Conservation (phyloP, 2,113 vertebrate species). For the Microcebus ravelobensis region DNA sequence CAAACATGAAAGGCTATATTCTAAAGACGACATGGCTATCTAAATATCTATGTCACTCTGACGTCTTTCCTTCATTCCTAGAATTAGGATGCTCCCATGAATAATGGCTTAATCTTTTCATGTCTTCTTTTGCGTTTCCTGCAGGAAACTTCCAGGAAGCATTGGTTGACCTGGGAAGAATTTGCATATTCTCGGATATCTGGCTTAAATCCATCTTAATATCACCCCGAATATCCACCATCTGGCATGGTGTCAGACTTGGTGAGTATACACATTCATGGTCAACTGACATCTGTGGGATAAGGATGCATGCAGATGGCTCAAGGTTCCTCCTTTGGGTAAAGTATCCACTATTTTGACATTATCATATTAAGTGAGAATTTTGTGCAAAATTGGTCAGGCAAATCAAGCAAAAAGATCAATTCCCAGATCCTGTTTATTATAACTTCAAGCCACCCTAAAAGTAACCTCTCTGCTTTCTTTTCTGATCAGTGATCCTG, state of each 20-base stretch:
- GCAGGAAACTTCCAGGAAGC: not conserved
- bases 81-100: not conserved
- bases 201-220: not conserved
- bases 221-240: not conserved
- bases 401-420: not conserved
- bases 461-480: not conserved
- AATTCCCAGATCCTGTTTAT: not conserved
- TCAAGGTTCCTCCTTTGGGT: not conserved
- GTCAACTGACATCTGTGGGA: not conserved
- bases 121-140: not conserved
- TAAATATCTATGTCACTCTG: no score
- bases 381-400: not conserved
- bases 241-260: not conserved
- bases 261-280: fast-evolving
- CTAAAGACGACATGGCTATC: not conserved
- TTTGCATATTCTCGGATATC: not conserved
- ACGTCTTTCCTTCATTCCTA: not conserved
- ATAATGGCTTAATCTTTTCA: not conserved
- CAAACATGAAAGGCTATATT: not conserved
- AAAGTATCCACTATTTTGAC: not conserved
- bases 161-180: not conserved
- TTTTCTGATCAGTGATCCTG: not conserved
- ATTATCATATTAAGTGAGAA: not conserved
- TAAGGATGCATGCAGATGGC: not conserved
- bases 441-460: not conserved